Evolutionary conservation across 1,140 invertebrate genomes (phyloP).

Genomic region (Ooceraea biroi): DNA sequence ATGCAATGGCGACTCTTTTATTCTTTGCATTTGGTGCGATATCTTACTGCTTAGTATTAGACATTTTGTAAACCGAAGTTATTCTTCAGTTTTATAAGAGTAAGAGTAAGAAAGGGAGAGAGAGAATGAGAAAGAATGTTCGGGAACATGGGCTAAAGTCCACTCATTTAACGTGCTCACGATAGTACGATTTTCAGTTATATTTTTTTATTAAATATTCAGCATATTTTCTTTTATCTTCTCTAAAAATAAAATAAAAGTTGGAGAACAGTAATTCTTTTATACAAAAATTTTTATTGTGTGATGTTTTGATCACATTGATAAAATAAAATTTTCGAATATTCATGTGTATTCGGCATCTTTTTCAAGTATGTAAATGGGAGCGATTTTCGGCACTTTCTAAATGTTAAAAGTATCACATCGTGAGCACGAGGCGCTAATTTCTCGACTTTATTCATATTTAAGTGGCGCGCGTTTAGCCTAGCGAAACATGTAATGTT

Average conservation of each 20-base stretch:
- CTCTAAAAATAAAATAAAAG: background rate
- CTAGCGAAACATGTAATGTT: conserved; percentile 67
- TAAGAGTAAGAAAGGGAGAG: conserved; percentile 8
- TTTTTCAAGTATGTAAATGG: background rate
- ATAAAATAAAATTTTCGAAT: background rate
- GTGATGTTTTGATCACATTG: too few relatives aligned
- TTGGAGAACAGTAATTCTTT: too few relatives aligned
- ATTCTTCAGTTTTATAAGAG: conserved; percentile 39
- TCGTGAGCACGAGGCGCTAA: conserved; percentile 55
- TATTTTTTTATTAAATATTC: background rate
- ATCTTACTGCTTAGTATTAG: conserved; percentile 63
- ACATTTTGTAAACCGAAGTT: conserved; percentile 56
- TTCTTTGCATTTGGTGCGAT: conserved; percentile 59
- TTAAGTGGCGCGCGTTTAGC: conserved; percentile 53
- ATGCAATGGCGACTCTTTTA: conserved; percentile 17
- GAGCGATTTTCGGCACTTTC: background rate
- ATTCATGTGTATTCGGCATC: too few relatives aligned
- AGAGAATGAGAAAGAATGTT: conserved; percentile 48
- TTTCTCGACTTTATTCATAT: conserved; percentile 60
- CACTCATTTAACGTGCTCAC: conserved; percentile 42
- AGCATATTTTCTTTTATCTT: background rate
- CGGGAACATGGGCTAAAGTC: conserved; percentile 54
- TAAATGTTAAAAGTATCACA: background rate
- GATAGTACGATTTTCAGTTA: conserved; percentile 23
- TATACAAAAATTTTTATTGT: too few relatives aligned